Percentiles rank a stretch among this genome's conserved stretches.
phyloP scores from a whole-genome alignment of 2,888 invertebrate genomes.

The Melitaea athalia region DNA sequence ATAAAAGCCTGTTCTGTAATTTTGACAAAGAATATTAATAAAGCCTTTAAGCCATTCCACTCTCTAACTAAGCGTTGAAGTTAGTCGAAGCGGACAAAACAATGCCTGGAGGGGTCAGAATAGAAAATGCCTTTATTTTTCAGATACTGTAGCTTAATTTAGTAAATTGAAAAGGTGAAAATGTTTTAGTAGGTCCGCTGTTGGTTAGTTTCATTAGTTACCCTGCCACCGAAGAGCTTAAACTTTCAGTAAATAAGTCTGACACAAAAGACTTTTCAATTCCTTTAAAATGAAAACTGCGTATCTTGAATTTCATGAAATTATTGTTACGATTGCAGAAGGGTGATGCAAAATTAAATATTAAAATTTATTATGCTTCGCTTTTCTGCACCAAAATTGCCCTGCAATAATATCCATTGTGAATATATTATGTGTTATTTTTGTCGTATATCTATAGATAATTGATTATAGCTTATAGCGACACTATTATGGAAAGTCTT shows the following conservation, averaged over 20 bases:
- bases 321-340: no score
- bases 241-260: not conserved
- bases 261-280: constrained; percentile 2
- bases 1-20: constrained; percentile 3
- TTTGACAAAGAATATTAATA: constrained; percentile 8
- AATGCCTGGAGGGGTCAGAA: constrained; percentile 3
- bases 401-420: no score
- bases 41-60: constrained; percentile 7
- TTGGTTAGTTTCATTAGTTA: not conserved
- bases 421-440: no score
- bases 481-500: no score
- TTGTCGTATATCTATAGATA: no score
- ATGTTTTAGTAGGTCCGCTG: not conserved
- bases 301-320: no score
- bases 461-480: no score
- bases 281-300: not conserved
- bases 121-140: constrained; percentile 10
- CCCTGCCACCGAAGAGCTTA: not conserved
- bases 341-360: no score
- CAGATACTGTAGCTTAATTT: constrained; percentile 6
- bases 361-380: no score
- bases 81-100: constrained; percentile 3
- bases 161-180: constrained; percentile 9
- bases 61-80: constrained; percentile 7
- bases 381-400: no score